Evolutionary conservation across 1,140 invertebrate species (phyloP), one percentile per base, ranked within the genome.

Genomic region (Eriocheir sinensis): DNA sequence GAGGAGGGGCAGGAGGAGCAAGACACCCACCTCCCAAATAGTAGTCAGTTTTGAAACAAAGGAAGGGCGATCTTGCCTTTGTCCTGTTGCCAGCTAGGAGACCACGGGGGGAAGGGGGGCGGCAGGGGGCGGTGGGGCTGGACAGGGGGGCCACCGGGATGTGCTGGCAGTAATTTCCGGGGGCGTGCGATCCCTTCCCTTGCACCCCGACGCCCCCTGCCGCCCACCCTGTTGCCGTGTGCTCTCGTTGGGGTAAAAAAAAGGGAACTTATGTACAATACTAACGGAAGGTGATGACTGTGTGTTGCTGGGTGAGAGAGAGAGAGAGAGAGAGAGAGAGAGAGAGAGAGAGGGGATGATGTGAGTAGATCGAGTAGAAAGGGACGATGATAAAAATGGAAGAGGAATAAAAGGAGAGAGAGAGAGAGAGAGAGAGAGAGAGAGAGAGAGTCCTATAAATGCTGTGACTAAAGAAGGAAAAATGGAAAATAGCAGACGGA

Each of bases 361-460:
- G 32, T 4, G 32, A 34, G 27, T 4, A 81, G 79, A 81, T 8
- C 4, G 15, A 15, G 15, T 4, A 48, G 44, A 48, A 15, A 48
- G 15, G 44, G 15, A 15, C 4, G 27, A 81, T 4, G 27, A 34
- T 3, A 34, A 81, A 34, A 81, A 27, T 8, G 79, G 27, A 27
- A 81, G 27, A 81, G 27, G 27, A 27, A 81, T 6, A 81, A 27
- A 81, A 34, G 27, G 79, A 81, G 79, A 81, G 79, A 81, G 79
- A 81, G 79, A 81, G 79, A 81, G 79, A 81, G 79, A 81, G 79
- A 81, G 27, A 81, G 79, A 81, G 79, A 81, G 27, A 81, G 27
- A 81, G 15, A 48, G 44, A 8, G 44, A 48, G 15, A 48, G 15
- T 8, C 4, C 44, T 48, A 48, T 4, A 48, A n/a, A n/a, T n/a